Conservation (phyloP, 2,797 vertebrate genomes). For the Rhinoraja longicauda region DNA sequence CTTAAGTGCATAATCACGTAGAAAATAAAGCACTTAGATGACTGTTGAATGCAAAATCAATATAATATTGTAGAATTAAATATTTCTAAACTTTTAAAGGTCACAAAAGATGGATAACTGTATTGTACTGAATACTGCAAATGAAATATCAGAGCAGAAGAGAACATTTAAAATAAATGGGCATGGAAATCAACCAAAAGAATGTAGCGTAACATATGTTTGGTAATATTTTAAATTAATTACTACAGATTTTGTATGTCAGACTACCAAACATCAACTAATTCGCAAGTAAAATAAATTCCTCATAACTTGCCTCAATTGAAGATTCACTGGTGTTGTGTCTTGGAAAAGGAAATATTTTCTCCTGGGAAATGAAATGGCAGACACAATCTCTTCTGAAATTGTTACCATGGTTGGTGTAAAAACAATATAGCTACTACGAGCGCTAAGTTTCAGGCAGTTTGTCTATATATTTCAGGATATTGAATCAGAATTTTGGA, state of each 20-base stretch:
- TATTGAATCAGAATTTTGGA: not conserved
- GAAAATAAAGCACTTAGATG: not conserved
- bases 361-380: constrained; percentile 1
- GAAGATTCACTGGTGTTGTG: not conserved
- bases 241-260: not conserved
- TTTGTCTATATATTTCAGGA: not conserved
- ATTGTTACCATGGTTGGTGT: not conserved
- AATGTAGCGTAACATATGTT: not conserved
- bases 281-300: constrained; percentile 1
- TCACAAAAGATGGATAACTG: not conserved
- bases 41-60: not conserved
- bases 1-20: not conserved
- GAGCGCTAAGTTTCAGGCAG: not conserved
- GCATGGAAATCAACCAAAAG: not conserved
- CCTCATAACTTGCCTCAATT: not conserved
- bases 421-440: not conserved
- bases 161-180: not conserved
- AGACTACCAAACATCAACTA: not conserved
- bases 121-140: not conserved
- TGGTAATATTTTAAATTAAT: not conserved
- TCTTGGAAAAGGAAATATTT: not conserved
- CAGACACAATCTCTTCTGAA: not conserved
- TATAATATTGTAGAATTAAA: not conserved
- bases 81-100: not conserved
- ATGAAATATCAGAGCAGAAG: not conserved